Percentiles rank a stretch among this genome's conserved stretches.
Conservation (phyloP, 35 echinoderm and acorn worm genomes). For the Heliocidaris erythrogramma region DNA sequence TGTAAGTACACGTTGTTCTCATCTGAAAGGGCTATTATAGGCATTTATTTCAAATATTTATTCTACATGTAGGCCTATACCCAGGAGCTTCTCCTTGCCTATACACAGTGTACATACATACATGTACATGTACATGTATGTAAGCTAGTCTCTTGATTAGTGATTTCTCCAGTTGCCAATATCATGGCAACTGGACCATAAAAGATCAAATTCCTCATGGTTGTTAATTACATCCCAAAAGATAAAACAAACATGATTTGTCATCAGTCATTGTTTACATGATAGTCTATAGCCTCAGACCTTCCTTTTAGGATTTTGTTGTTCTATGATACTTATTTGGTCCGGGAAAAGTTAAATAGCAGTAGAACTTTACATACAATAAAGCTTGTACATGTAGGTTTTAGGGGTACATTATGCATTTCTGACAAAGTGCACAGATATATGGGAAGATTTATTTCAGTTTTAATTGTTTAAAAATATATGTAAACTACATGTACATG, state of each 20-base stretch:
- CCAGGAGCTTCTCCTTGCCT: too few relatives aligned
- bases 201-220: neutral
- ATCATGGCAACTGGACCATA: neutral
- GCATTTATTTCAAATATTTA: too few relatives aligned
- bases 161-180: neutral
- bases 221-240: conserved; percentile 18
- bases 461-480: too few relatives aligned
- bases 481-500: neutral
- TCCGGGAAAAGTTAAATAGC: neutral
- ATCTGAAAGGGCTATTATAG: too few relatives aligned
- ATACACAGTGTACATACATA: too few relatives aligned
- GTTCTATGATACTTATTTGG: neutral
- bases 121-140: too few relatives aligned
- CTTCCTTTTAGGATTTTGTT: too few relatives aligned
- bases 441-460: too few relatives aligned
- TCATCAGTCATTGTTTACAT: neutral
- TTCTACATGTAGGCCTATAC: too few relatives aligned
- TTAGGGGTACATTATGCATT: too few relatives aligned
- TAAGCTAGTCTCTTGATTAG: neutral
- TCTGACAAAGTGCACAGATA: too few relatives aligned
- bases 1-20: too few relatives aligned
- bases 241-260: neutral
- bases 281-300: neutral
- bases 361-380: neutral
- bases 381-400: neutral